Evolutionary conservation across 2,797 vertebrate genomes (phyloP), one percentile per base, ranked within the genome.

Genomic region (Mus caroli): DNA sequence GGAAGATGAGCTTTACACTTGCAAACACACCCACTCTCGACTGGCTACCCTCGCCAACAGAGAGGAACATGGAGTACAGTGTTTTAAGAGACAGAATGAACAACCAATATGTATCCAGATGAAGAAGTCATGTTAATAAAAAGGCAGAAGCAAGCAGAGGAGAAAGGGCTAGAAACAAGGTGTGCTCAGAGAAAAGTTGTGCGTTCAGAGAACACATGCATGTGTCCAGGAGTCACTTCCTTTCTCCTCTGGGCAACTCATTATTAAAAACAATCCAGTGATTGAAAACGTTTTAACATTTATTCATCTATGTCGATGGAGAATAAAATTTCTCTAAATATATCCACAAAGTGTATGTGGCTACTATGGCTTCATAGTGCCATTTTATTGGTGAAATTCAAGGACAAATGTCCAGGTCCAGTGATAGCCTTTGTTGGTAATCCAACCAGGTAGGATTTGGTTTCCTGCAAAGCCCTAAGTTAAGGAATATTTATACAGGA

Each of bases 31-130:
- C 90, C 37, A 92, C 85, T 50, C 37, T 89, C 76, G 20, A 71
- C 28, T 64, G 73, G 54, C 22, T 78, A 80, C 78, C 46, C 12
- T 56, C 84, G 22, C 64, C 54, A 84, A 12, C 9, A 87, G 64
- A 95, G 92, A 37, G 73, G 26, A 96, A 82, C 83, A 87, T 87
- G 54, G 26, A 92, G 3, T 77, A 15, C n/a, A 94, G 58, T 37
- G 69, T 88, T 50, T 80, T 86, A 92, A 94, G 40, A 90, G 28
- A 88, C 73, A 92, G 91, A 93, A 52, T 52, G 24, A 89, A 80
- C 75, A 73, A 37, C 11, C 8, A 71, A 83, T 88, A 1, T 46
- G 46, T 79, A 94, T 93, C 71, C 93, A 52, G 71, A 67, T 95
- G 62, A 82, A 90, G 1, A 93, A 73, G 88, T 69, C 90, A 86